These are phyloP conservation scores for Hippocampus zosterae DNA, from an alignment of 2,113 vertebrate species.

Conservation along the genomic window DNA sequence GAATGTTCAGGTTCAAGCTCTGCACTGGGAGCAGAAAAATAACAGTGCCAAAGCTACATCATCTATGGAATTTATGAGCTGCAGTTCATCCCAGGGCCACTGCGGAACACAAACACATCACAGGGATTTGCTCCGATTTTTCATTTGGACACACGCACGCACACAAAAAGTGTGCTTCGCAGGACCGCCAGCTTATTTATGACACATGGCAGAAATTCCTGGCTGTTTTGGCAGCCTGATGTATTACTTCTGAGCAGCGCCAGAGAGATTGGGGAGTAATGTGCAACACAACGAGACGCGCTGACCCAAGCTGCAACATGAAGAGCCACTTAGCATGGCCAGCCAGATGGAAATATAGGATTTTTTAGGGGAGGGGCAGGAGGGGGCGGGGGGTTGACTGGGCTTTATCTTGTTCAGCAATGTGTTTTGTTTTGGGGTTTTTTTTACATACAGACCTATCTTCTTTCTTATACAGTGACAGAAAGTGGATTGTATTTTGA, in stretches of 20 bases:
- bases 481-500: too few species aligned
- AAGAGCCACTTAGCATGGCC: constrained; percentile 52
- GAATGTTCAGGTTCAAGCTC: constrained; percentile 52
- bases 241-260: constrained; percentile 64
- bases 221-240: constrained; percentile 64
- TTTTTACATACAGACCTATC: background rate
- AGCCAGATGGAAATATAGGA: constrained; percentile 37
- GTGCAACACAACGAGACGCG: constrained; percentile 56
- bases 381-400: background rate
- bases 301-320: constrained; percentile 58
- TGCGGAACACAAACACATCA: constrained; percentile 73
- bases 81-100: constrained; percentile 71
- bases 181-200: constrained; percentile 70
- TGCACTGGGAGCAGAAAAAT: constrained; percentile 59
- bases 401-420: background rate
- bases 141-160: constrained; percentile 58
- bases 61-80: constrained; percentile 74
- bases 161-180: constrained; percentile 59
- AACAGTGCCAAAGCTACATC: constrained; percentile 71
- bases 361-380: background rate
- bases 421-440: background rate
- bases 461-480: too few species aligned
- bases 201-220: constrained; percentile 72
- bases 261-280: constrained; percentile 63
- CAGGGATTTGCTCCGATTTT: constrained; percentile 69